Evolutionary conservation across 2,797 vertebrate species (phyloP), one percentile per base, ranked within the genome.

Genomic region (Pipistrellus pipistrellus): DNA sequence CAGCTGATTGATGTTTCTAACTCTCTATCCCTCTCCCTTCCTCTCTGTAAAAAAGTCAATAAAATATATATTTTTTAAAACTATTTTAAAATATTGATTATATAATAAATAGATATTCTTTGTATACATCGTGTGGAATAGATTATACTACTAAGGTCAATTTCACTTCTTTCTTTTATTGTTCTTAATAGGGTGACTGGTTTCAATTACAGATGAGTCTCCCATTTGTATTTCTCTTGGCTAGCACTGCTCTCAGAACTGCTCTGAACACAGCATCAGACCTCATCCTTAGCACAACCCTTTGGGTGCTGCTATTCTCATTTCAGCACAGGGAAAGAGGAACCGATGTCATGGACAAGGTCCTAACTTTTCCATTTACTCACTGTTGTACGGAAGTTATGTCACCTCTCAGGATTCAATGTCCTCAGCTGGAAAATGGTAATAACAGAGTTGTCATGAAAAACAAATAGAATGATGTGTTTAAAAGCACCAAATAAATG

Each of bases 371-470:
- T 73, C 68, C 30, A 35, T 77, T 93, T 62, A 64, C 44, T 53
- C 46, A 46, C 66, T 57, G 27, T 73, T 23, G 35, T 68, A 30
- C 5, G 0, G 57, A 92, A 82, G 32, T 80, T 68, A 75, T 48
- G 35, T 90, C 75, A 83, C 87, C 41, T 73, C 66, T 53, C 25
- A 30, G 73, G 55, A 53, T 32, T 93, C 44, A 13, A 51, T 94
- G 89, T 83, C 83, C 72, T 35, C 32, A 73, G 66, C 44, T 85
- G 69, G 55, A 87, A 88, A 93, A 59, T 3, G 13, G 68, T 21
- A 89, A 51, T 83, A 82, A 85, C 44, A 59, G 68, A 59, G n/a
- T 23, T 44, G 18, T 55, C 76, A 77, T 48, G 15, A 90, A 84
- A 91, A 90, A 71, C 76, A 78, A 93, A 80, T 38, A 90, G 21